Percentiles rank a stretch among this genome's conserved stretches.
Conservation (phyloP, 1,140 invertebrate genomes). For the Meloidogyne chitwoodi region DNA sequence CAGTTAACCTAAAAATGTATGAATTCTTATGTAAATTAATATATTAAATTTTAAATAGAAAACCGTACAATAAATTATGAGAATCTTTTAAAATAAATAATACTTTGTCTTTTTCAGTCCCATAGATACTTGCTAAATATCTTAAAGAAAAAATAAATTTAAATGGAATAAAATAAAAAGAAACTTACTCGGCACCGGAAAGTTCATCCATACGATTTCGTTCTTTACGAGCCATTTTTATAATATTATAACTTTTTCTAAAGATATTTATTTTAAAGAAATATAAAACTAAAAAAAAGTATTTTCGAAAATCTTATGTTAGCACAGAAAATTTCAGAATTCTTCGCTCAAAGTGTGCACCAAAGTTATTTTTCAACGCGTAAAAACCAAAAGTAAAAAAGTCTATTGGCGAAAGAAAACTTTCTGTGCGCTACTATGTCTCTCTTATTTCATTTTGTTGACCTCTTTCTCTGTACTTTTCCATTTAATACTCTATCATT, state of each 20-base stretch:
- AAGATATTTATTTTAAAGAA: background rate
- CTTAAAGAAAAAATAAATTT: slow-evolving; percentile 68
- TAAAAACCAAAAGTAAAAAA: too few species aligned
- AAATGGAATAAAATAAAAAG: slow-evolving; percentile 61
- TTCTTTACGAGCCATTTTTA: background rate
- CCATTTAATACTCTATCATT: too few species aligned
- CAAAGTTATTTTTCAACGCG: too few species aligned
- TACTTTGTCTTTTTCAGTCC: slow-evolving; percentile 92
- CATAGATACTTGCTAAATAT: slow-evolving; percentile 73
- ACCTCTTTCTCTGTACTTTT: too few species aligned
- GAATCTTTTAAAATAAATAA: slow-evolving; percentile 7
- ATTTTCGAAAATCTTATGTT: too few species aligned
- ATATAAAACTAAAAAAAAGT: too few species aligned
- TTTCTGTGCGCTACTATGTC: too few species aligned
- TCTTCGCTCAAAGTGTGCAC: too few species aligned
- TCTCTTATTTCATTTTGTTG: too few species aligned
- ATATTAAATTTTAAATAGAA: background rate
- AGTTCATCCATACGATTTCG: slow-evolving; percentile 13
- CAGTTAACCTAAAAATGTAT: slow-evolving; percentile 74
- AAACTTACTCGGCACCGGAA: slow-evolving; percentile 74
- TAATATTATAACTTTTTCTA: background rate
- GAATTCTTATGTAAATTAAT: too few species aligned
- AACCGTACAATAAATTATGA: background rate
- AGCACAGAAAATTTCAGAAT: too few species aligned
- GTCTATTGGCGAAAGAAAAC: too few species aligned